Evolutionary conservation across 2,888 invertebrate species (phyloP), one percentile per base, ranked within the genome.

Genomic region (Drosophila niveifrons): DNA sequence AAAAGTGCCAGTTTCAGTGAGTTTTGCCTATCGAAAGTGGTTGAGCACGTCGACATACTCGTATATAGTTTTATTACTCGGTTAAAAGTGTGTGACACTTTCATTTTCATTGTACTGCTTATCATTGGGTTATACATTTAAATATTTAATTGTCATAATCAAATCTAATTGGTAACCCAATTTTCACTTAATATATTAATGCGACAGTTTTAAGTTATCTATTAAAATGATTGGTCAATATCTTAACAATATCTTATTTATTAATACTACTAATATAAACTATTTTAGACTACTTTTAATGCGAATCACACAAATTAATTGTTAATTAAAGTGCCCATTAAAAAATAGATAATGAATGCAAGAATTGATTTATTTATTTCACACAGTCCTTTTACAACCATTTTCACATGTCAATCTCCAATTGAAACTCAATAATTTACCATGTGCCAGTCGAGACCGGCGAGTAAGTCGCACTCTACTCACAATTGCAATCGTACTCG

Each of bases 321-420:
- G 34, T 46, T 72, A 47, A 72, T 66, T 48, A 61, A 70, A 58
- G 15, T 29, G 9, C 7, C 28, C 7, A 39, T 23, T 2, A 34
- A 31, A 41, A 52, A 56, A 23, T 29, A 10, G 1, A 29, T 52
- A 80, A 78, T 58, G 50, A 64, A 72, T 66, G 53, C 59, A 66
- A 44, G 57, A 58, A 76, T 71, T 79, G 79, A 79, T 67, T 72
- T 51, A 68, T 75, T 77, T 68, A 77, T 81, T 82, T 85, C 72
- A 74, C 83, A 66, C 78, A 86, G 80, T 88, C 75, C 88, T 78
- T 82, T 77, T 80, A 72, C 66, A 86, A 75, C 43, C 75, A 82
- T 86, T 88, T 83, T 88, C 88, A 78, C 83, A 83, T 83, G 88
- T 83, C 88, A 83, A 83, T 82, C 83, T 72, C 53, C 65, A 66